phyloP scores from a whole-genome alignment of 2,888 invertebrate species.

The Steinernema scapterisci region DNA sequence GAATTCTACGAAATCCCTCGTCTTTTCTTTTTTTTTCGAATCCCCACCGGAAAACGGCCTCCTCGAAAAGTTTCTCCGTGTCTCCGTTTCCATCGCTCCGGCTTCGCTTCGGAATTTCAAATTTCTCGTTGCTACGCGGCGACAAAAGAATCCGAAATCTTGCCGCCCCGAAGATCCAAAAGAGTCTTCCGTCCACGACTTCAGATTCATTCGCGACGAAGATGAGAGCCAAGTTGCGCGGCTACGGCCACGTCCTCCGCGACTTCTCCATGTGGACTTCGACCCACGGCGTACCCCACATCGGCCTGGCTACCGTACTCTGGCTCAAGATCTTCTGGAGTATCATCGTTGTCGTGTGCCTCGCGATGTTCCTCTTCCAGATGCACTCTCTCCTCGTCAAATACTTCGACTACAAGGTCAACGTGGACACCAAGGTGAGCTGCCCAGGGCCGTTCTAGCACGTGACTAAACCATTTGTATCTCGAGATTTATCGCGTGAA shows the following conservation, averaged over 20 bases:
- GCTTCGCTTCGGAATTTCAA: background rate
- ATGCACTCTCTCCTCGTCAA: conserved; percentile 51
- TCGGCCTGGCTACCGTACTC: conserved; percentile 57
- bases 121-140: conserved; percentile 4
- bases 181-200: background rate
- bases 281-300: conserved; percentile 64
- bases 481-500: background rate
- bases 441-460: background rate
- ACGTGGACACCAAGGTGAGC: conserved; percentile 58
- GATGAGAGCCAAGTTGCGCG: conserved; percentile 14
- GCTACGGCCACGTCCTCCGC: conserved; percentile 32
- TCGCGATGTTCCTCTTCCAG: conserved; percentile 56
- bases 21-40: background rate
- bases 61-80: background rate
- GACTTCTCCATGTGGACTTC: conserved; percentile 64
- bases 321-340: conserved; percentile 58
- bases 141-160: conserved; percentile 9
- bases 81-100: no score
- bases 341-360: conserved; percentile 48
- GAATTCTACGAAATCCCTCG: background rate
- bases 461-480: background rate
- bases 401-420: conserved; percentile 55
- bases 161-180: background rate
- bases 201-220: background rate
- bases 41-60: background rate